Conservation (phyloP, 37 sponge, comb jelly and placozoan species). For the Hormiphora californensis region DNA sequence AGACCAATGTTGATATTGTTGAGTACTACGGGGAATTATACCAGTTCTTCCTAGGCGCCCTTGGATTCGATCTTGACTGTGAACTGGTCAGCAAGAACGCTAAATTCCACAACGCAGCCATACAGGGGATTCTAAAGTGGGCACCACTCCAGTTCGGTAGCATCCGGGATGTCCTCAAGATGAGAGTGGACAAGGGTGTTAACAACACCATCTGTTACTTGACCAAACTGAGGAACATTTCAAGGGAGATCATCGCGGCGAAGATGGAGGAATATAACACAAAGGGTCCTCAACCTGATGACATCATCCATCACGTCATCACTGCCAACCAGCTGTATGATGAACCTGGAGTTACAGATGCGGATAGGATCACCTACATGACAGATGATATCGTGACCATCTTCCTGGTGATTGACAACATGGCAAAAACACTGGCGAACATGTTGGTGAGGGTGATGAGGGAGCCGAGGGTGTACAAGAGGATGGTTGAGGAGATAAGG, state of each 20-base stretch:
- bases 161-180: background rate
- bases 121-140: background rate
- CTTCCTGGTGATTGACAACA: slow-evolving; percentile 8
- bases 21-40: background rate
- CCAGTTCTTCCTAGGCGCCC: slow-evolving; percentile 20
- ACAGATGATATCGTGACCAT: background rate
- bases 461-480: background rate
- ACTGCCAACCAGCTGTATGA: background rate
- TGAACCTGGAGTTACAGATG: background rate
- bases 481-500: background rate
- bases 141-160: background rate
- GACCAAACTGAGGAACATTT: too few species aligned
- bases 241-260: too few species aligned
- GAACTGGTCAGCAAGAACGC: background rate
- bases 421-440: background rate
- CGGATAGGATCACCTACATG: background rate
- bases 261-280: too few species aligned
- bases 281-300: background rate
- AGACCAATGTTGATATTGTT: background rate
- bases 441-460: background rate
- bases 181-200: too few species aligned
- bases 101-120: slow-evolving; percentile 11
- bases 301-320: slow-evolving; percentile 13
- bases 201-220: too few species aligned
- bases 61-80: background rate